These are phyloP conservation scores for Dryocosmus kuriphilus DNA, from an alignment of 2,888 invertebrate genomes.

Conservation along the genomic window DNA sequence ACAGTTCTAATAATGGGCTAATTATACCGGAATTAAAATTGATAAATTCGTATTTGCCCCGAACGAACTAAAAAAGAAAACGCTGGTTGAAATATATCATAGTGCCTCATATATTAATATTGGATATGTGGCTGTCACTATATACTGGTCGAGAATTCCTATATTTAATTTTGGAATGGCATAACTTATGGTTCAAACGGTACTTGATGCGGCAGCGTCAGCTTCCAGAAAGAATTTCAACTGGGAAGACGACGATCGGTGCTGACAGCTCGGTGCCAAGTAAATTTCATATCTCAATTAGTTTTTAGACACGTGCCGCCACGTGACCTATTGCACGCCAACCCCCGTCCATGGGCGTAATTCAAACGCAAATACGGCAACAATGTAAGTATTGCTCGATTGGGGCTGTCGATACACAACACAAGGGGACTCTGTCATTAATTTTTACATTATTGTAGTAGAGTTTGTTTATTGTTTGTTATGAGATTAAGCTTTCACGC, in stretches of 20 bases:
- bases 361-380: slow-evolving; percentile 69
- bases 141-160: background rate
- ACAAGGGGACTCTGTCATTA: background rate
- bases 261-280: slow-evolving; percentile 70
- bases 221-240: slow-evolving; percentile 31
- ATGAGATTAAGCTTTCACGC: background rate
- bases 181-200: background rate
- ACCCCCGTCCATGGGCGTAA: slow-evolving; percentile 61
- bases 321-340: slow-evolving; percentile 67
- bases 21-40: background rate
- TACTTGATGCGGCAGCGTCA: background rate
- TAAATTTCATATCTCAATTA: slow-evolving; percentile 77
- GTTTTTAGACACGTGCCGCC: slow-evolving; percentile 75
- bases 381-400: slow-evolving; percentile 53
- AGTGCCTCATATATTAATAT: background rate
- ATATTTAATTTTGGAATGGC: slow-evolving; percentile 20
- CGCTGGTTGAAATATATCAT: background rate
- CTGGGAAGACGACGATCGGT: slow-evolving; percentile 60
- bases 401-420: slow-evolving; percentile 1
- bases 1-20: slow-evolving; percentile 9
- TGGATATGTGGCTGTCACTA: background rate
- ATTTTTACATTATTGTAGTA: background rate
- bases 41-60: slow-evolving; percentile 5
- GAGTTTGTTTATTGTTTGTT: slow-evolving; percentile 14
- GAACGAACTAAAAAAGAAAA: background rate